A percentile compares a stretch with the other conserved stretches of the same genome.
phyloP scores from a whole-genome alignment of 2,113 vertebrate species.

The Leucoraja erinaceus region DNA sequence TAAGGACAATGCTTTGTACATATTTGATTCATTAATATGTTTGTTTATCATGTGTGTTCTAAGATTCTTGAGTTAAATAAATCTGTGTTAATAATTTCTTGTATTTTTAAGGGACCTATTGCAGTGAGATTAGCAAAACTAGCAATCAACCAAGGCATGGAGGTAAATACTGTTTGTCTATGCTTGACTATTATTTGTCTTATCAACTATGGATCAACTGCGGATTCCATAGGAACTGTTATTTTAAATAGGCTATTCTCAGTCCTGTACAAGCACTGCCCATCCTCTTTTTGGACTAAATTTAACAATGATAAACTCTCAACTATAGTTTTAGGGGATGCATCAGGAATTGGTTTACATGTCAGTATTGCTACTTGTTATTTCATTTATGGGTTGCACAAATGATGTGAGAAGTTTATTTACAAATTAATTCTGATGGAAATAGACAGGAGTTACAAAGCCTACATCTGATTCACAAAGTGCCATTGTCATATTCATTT shows the following conservation, averaged over 20 bases:
- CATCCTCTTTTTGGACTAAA: background rate
- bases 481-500: background rate
- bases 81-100: constrained; percentile 7
- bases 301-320: background rate
- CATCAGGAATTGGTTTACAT: background rate
- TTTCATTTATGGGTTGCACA: background rate
- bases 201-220: background rate
- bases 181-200: background rate
- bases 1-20: background rate
- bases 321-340: background rate
- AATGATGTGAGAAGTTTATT: background rate
- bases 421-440: background rate
- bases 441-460: background rate
- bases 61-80: background rate
- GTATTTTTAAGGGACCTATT: constrained; percentile 76
- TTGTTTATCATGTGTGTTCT: background rate
- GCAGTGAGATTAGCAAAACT: constrained; percentile 94
- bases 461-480: background rate
- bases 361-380: background rate
- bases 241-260: background rate
- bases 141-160: constrained; percentile 91
- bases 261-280: background rate
- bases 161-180: constrained; percentile 63
- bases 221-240: background rate
- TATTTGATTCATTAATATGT: background rate